Evolutionary conservation across 2,113 vertebrate genomes (phyloP).

Genomic region (Alexandromys fortis): DNA sequence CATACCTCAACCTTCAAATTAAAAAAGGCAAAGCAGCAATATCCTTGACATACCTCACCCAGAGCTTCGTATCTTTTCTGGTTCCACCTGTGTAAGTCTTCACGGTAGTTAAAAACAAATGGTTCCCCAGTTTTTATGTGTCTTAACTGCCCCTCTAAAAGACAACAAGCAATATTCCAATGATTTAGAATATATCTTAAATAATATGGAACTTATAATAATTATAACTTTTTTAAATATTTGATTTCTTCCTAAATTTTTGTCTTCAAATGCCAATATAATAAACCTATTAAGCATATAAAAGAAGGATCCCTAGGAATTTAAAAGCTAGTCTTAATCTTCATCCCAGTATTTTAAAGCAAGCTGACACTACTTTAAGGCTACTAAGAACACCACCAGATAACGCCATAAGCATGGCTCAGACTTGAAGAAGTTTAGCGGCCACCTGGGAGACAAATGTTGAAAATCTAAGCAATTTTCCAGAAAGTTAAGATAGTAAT

Average conservation of each 20-base stretch:
- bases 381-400: not conserved
- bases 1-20: conserved; percentile 90
- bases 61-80: conserved; percentile 99
- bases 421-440: not conserved
- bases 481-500: conserved; percentile 16
- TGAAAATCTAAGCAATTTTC: conserved; percentile 44
- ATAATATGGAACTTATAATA: conserved; percentile 41
- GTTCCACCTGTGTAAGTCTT: conserved; percentile 98
- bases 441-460: not conserved
- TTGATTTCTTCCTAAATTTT: conserved; percentile 13
- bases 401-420: not conserved
- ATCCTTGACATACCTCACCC: conserved; percentile 92
- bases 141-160: conserved; percentile 93
- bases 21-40: not conserved
- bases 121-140: conserved; percentile 94
- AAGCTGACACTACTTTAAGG: conserved; percentile 10
- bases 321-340: not conserved
- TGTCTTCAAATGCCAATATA: not conserved
- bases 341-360: conserved; percentile 32
- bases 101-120: conserved; percentile 97
- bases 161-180: conserved; percentile 72
- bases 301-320: not conserved
- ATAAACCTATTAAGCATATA: not conserved
- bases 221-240: conserved; percentile 43
- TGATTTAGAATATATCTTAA: conserved; percentile 32